Evolutionary conservation across 1,140 invertebrate genomes (phyloP).

Genomic region (Temnothorax longispinosus): DNA sequence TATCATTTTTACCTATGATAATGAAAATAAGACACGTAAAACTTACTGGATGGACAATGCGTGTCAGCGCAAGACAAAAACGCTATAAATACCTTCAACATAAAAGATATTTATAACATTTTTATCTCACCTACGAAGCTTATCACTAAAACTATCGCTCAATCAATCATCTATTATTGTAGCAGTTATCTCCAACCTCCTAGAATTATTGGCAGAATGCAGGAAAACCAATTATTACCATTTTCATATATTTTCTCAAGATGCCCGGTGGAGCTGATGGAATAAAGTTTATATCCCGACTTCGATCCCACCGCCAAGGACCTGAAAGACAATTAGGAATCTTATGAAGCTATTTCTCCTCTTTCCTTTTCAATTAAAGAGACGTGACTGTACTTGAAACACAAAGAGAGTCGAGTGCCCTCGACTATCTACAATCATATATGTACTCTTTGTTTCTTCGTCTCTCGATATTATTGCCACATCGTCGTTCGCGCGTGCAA

Average conservation of each 20-base stretch:
- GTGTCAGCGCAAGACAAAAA: neutral
- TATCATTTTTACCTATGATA: neutral
- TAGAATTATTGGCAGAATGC: neutral
- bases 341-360: neutral
- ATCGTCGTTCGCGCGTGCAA: neutral
- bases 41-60: neutral
- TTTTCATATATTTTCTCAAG: conserved; percentile 95
- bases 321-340: conserved; percentile 86
- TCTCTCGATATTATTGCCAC: neutral
- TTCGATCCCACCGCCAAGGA: conserved; percentile 96
- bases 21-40: neutral
- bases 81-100: neutral
- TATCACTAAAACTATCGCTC: neutral
- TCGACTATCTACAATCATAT: neutral
- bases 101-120: neutral
- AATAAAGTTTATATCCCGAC: conserved; percentile 95
- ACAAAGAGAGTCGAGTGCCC: neutral
- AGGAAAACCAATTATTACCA: conserved; percentile 85
- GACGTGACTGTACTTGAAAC: neutral
- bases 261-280: conserved; percentile 93
- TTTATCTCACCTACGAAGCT: neutral
- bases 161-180: neutral
- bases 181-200: neutral
- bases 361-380: neutral
- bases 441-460: neutral